Evolutionary conservation across 2,113 vertebrate species (phyloP), one percentile per base, ranked within the genome.

Genomic region (Dasyornis broadbenti): DNA sequence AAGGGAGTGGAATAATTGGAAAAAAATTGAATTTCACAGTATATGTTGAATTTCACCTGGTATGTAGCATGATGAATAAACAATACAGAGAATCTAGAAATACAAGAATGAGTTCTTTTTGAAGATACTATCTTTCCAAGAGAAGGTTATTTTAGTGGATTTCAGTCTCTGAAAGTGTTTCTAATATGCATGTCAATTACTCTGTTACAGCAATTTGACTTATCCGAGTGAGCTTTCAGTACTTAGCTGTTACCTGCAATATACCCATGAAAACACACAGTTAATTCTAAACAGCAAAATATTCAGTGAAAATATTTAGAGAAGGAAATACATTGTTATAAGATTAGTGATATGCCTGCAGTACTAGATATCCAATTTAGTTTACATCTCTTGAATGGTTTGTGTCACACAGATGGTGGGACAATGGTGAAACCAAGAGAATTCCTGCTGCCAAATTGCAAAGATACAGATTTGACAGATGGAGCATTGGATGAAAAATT

Each of bases 251-350:
- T 20, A 47, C 10, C 15, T 80, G 13, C 26, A 47, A 26, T 4
- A 1, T 24, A 80, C 18, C 5, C 2, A 5, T 15, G 7, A 56
- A 7, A 45, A 39, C 10, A 2, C 20, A n/a, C 5, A 56, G 26
- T 9, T 79, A 65, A 31, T 13, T 79, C 3, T 42, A 86, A 82
- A 31, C 6, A 59, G 8, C 11, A 94, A 45, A 82, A 70, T 60
- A 39, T 47, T 47, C 11, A 45, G 7, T 6, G 12, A 45, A 14
- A 78, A 59, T 35, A 63, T n/a, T 61, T 37, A 73, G 10, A 15
- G 14, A 49, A 82, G 28, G 6, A 53, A 68, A 44, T 22, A 68
- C 28, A 20, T 49, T 66, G 5, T 45, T 78, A 22, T 40, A 28
- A 82, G 16, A 8, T 64, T n/a, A 49, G 20, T 39, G 28, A 13